Conservation (phyloP, 2,888 invertebrate genomes). For the Eristalinus aeneus region DNA sequence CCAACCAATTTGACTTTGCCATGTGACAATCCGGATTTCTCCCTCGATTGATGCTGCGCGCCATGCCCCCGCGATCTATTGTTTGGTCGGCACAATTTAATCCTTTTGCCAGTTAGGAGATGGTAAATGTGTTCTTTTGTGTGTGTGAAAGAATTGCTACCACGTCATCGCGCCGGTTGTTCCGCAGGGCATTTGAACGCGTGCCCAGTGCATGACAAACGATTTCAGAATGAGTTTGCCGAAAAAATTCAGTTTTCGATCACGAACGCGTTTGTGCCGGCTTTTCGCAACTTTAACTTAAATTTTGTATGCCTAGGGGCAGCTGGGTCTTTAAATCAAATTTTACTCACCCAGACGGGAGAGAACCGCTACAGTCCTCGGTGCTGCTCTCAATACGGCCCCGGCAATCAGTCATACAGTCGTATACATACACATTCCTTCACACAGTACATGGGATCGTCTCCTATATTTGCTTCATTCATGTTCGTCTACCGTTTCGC, state of each 20-base stretch:
- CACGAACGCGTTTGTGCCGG: background rate
- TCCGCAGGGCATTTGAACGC: conserved; percentile 27
- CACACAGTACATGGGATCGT: conserved; percentile 10
- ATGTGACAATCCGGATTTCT: conserved; percentile 31
- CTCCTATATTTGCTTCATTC: conserved; percentile 10
- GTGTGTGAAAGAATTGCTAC: background rate
- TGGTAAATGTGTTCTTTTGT: background rate
- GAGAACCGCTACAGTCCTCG: background rate
- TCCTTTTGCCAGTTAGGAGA: conserved; percentile 20
- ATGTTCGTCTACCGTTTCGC: background rate
- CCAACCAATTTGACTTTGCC: conserved; percentile 61
- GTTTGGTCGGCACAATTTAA: conserved; percentile 31
- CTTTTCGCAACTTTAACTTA: conserved; percentile 5
- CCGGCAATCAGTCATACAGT: conserved; percentile 48
- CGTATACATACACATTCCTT: background rate
- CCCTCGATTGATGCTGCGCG: conserved; percentile 25
- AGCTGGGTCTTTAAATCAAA: conserved; percentile 43
- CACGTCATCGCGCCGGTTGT: background rate
- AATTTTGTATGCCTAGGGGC: conserved; percentile 11
- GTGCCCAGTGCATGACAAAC: conserved; percentile 51
- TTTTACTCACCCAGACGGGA: background rate
- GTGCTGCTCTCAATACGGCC: conserved; percentile 49
- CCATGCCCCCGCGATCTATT: conserved; percentile 32
- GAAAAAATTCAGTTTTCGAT: background rate
- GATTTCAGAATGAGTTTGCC: conserved; percentile 37